Conservation (phyloP, 1,140 invertebrate genomes). For the Theocolax elegans region DNA sequence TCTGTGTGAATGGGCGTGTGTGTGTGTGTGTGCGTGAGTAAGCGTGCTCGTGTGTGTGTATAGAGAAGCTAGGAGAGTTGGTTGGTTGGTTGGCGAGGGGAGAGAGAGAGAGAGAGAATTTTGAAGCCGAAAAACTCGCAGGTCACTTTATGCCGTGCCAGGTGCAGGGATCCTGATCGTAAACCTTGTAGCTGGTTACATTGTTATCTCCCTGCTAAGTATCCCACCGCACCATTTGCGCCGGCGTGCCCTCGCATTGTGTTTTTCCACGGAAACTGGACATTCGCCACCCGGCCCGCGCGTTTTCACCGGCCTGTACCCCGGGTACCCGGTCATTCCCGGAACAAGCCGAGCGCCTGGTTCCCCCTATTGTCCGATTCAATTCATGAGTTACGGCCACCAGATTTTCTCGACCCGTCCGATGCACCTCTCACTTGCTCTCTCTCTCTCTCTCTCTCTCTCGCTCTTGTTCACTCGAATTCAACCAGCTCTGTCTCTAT, state of each 20-base stretch:
- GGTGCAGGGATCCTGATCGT: conserved; percentile 50
- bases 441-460: too few relatives aligned
- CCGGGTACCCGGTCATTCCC: conserved; percentile 11
- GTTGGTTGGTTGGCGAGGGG: too few relatives aligned
- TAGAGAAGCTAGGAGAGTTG: too few relatives aligned
- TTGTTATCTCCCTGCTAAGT: conserved; percentile 55
- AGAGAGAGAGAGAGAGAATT: conserved; percentile 23
- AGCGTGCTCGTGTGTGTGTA: too few relatives aligned
- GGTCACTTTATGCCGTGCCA: conserved; percentile 48
- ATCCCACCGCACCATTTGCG: conserved; percentile 35
- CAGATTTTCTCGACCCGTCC: conserved; percentile 13
- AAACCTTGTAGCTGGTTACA: conserved; percentile 55
- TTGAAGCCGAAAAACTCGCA: conserved; percentile 43
- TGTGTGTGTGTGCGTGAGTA: too few relatives aligned
- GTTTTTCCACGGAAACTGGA: conserved; percentile 29
- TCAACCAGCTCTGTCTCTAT: too few relatives aligned
- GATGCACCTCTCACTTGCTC: too few relatives aligned
- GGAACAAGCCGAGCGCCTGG: conserved; percentile 16
- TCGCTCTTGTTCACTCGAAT: too few relatives aligned
- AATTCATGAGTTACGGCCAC: conserved; percentile 20
- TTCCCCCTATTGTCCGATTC: conserved; percentile 18
- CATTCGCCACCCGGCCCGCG: conserved; percentile 30
- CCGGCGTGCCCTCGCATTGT: conserved; percentile 2
- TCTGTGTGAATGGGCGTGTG: too few relatives aligned
- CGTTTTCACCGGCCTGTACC: conserved; percentile 17